A percentile compares a stretch with the other conserved stretches of the same genome.
Conservation (phyloP, 2,113 vertebrate species). For the Mesoclemmys tuberculata region DNA sequence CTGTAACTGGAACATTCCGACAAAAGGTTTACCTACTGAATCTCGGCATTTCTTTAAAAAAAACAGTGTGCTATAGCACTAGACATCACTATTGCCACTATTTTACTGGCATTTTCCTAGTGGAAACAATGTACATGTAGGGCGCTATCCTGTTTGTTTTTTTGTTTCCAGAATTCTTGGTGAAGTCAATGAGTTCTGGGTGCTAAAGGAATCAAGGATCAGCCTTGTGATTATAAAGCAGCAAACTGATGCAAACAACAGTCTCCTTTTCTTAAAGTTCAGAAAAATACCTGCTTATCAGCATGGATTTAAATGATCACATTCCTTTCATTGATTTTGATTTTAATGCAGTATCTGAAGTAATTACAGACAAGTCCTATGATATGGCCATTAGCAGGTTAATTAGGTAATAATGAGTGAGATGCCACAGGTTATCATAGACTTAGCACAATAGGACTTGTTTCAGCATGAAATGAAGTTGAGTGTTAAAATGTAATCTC, state of each 20-base stretch:
- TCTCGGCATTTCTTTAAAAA: background rate
- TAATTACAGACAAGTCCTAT: conserved; percentile 77
- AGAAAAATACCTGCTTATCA: background rate
- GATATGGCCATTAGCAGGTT: conserved; percentile 88
- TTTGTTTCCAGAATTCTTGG: background rate
- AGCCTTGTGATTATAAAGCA: background rate
- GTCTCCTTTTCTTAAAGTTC: background rate
- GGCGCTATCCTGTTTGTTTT: accelerated
- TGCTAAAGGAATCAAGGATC: background rate
- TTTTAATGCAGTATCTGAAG: conserved; percentile 58
- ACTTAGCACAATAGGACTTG: conserved; percentile 81
- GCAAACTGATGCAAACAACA: background rate
- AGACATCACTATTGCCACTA: background rate
- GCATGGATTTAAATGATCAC: conserved; percentile 30
- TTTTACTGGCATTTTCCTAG: background rate
- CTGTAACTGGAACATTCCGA: background rate
- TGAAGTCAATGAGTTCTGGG: background rate
- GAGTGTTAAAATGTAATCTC: conserved; percentile 86
- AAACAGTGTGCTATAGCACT: background rate
- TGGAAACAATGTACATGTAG: background rate
- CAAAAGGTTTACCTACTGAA: background rate
- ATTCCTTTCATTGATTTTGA: conserved; percentile 66
- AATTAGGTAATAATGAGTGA: conserved; percentile 87
- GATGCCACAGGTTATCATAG: conserved; percentile 81
- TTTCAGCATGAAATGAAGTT: conserved; percentile 75